phyloP scores from a whole-genome alignment of 2,797 vertebrate genomes.

The Alectoris magna region DNA sequence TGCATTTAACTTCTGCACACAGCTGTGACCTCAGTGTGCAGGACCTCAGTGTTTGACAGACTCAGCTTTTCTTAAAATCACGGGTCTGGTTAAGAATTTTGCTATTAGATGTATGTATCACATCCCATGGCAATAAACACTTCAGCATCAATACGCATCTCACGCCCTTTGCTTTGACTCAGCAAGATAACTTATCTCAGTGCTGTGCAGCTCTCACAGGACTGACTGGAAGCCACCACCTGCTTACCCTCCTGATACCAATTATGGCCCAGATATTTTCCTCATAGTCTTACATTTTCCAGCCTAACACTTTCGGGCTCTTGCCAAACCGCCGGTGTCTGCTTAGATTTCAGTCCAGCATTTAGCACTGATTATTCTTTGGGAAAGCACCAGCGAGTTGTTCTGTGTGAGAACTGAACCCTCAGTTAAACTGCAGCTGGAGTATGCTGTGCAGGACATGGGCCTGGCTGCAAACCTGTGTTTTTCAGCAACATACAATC shows the following conservation, averaged over 20 bases:
- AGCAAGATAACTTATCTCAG: background rate
- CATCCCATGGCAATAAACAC: background rate
- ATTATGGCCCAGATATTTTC: background rate
- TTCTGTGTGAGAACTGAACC: background rate
- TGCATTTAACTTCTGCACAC: background rate
- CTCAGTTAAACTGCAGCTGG: background rate
- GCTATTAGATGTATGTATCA: fast-evolving
- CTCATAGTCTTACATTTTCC: background rate
- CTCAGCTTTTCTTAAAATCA: fast-evolving
- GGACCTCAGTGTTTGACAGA: fast-evolving
- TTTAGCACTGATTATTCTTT: background rate
- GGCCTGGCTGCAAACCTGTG: background rate
- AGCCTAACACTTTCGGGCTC: background rate
- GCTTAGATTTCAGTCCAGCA: background rate
- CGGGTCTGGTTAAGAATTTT: background rate
- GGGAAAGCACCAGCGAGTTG: background rate
- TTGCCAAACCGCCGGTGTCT: background rate
- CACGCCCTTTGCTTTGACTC: background rate
- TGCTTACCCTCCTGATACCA: background rate
- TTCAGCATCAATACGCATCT: background rate
- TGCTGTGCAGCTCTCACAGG: background rate
- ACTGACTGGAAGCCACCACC: background rate
- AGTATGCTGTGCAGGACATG: fast-evolving
- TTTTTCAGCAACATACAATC: background rate
- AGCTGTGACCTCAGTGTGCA: background rate